Evolutionary conservation across 1,140 invertebrate species (phyloP).

Genomic region (Prorops nasuta): DNA sequence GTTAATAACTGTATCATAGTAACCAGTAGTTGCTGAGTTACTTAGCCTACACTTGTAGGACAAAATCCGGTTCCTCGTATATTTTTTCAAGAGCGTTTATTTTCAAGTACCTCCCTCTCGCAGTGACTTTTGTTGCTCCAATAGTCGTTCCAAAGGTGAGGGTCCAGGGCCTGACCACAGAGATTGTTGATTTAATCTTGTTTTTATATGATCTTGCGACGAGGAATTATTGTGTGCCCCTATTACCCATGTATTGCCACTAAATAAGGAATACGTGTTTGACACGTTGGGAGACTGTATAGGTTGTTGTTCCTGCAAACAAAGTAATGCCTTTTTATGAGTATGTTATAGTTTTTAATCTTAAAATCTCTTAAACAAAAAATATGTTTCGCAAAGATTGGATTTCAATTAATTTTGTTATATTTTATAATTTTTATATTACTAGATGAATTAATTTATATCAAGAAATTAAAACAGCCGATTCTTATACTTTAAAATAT

Average conservation of each 20-base stretch:
- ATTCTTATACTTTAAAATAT: too few species aligned
- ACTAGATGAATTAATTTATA: too few species aligned
- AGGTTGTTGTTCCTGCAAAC: constrained; percentile 35
- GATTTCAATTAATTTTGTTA: too few species aligned
- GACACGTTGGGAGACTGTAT: constrained; percentile 35
- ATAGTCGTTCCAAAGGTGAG: constrained; percentile 74
- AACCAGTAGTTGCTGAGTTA: constrained; percentile 10
- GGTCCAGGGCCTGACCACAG: constrained; percentile 76
- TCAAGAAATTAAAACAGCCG: too few species aligned
- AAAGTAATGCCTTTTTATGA: too few species aligned
- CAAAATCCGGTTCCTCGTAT: constrained; percentile 26
- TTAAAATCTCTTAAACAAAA: constrained; percentile 2
- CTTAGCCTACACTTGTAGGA: constrained; percentile 16
- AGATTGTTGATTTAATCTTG: constrained; percentile 60
- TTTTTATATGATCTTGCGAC: constrained; percentile 35
- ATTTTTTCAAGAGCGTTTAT: constrained; percentile 23
- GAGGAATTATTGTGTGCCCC: constrained; percentile 25
- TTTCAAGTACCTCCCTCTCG: constrained; percentile 51
- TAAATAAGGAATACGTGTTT: constrained; percentile 69
- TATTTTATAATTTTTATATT: too few species aligned
- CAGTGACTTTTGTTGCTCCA: constrained; percentile 77
- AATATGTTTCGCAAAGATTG: constrained; percentile 4
- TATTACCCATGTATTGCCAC: constrained; percentile 58
- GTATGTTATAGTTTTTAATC: constrained; percentile 10
- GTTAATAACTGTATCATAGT: constrained; percentile 14